Evolutionary conservation across 2,888 invertebrate species (phyloP).

Genomic region (Physocephala rufipes): DNA sequence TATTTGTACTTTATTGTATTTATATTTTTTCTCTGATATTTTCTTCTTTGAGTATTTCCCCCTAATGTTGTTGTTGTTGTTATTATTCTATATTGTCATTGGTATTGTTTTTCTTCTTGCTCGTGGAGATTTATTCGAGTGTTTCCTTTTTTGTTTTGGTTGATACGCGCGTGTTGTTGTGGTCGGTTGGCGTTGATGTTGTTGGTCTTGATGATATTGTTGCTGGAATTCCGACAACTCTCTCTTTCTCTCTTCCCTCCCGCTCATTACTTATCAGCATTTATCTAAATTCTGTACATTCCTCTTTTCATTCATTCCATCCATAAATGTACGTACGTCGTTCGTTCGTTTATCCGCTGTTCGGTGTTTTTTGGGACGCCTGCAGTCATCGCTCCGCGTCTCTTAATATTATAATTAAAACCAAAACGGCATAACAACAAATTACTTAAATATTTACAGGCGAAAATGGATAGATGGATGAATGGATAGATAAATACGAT

Average conservation of each 20-base stretch:
- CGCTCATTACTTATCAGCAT: background rate
- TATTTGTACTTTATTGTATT: conserved; percentile 14
- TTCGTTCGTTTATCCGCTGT: conserved; percentile 12
- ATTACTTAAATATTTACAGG: conserved; percentile 24
- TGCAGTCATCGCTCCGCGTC: background rate
- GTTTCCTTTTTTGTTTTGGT: conserved; percentile 33
- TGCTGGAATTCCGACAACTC: background rate
- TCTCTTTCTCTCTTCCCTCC: background rate
- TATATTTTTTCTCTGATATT: background rate
- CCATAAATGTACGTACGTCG: background rate
- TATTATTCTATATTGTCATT: conserved; percentile 22
- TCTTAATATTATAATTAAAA: conserved; percentile 44
- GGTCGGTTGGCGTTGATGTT: background rate
- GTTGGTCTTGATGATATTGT: conserved; percentile 9
- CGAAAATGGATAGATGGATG: conserved; percentile 11
- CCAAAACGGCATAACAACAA: conserved; percentile 14
- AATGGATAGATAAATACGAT: too few relatives aligned
- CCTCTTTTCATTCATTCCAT: conserved; percentile 7
- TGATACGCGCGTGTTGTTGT: background rate
- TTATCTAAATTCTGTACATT: too few relatives aligned
- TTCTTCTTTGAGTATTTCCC: too few relatives aligned
- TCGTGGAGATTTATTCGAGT: background rate
- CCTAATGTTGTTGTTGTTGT: too few relatives aligned
- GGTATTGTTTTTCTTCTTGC: conserved; percentile 29
- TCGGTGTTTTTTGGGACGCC: conserved; percentile 14